Evolutionary conservation across 1,140 invertebrate species (phyloP), one percentile per base, ranked within the genome.

Genomic region (Ceratitis capitata): DNA sequence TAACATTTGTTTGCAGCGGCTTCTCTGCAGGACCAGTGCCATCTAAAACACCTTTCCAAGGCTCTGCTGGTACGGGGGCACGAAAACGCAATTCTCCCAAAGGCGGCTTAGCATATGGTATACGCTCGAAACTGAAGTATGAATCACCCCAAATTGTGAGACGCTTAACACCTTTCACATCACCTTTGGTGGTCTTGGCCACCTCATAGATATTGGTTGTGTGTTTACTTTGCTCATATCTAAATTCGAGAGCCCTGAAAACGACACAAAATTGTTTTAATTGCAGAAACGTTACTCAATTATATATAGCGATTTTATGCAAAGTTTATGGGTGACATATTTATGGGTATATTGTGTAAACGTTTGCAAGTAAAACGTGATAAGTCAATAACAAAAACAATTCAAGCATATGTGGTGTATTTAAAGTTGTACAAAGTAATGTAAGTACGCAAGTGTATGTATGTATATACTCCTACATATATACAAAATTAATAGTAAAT

Each of bases 31-130:
- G 82, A 10, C 69, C 69, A n/a, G 89, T 89, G 86, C 89, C 61
- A 92, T 93, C 86, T 84, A 89, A 87, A 1, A 93, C 87, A 0
- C 90, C 92, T 1, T 88, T 85, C 94, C 94, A 95, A 84, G 92
- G 86, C 85, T 93, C 92, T 0, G 87, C 86, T 6, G 93, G 92
- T 88, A 91, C 87, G 89, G 93, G 93, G 3, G 93, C 94, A 84
- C 92, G 92, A 90, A 96, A 96, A 32, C 96, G 92, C 3, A 95
- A 89, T 19, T 94, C 92, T 1, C 94, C 95, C 9, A 96, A n/a
- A 0, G 96, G 96, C 0, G 96, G 95, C 89, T 94, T 94, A 2
- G 95, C 95, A 88, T 94, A 96, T 0, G 96, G 96, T 85, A 96
- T 95, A 4, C 94, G 94, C 86, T 94, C 93, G 86, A 94, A 94